Conservation (phyloP, 2,113 vertebrate species). For the Ceyx melanurus region DNA sequence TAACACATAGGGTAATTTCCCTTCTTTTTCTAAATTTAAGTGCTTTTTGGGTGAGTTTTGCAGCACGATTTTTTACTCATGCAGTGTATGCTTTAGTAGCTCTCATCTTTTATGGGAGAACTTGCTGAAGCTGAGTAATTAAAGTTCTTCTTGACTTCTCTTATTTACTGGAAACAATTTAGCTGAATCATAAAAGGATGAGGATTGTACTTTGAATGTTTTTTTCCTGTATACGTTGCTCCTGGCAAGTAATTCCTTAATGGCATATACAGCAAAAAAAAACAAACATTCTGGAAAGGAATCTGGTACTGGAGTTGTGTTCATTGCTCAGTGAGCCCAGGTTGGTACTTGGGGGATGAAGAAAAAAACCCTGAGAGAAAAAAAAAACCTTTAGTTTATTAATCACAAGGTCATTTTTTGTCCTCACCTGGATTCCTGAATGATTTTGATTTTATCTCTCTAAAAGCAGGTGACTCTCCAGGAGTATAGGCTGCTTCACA, state of each 20-base stretch:
- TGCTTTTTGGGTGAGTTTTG: conserved; percentile 12
- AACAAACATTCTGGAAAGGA: not conserved
- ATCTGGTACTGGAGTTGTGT: not conserved
- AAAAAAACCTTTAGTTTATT: not conserved
- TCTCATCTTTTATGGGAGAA: conserved; percentile 32
- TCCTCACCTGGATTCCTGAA: not conserved
- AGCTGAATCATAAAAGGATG: conserved; percentile 32
- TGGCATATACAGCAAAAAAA: not conserved
- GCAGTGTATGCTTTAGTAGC: not conserved
- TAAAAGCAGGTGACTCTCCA: not conserved
- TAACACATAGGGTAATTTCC: conserved; percentile 22
- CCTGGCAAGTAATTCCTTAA: conserved; percentile 27
- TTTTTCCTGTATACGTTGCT: conserved; percentile 18
- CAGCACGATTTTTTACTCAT: not conserved
- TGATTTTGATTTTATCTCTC: not conserved
- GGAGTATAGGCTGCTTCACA: not conserved
- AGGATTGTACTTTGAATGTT: conserved; percentile 1
- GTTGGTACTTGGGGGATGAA: rapidly evolving
- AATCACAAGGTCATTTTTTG: not conserved
- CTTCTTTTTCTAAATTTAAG: not conserved
- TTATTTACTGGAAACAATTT: conserved; percentile 45
- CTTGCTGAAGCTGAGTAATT: conserved; percentile 52
- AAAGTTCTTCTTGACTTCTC: conserved; percentile 59
- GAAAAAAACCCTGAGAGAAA: not conserved
- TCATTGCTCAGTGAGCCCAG: not conserved